Percentiles rank a stretch among this genome's conserved stretches.
Evolutionary conservation across 2,888 invertebrate genomes (phyloP).

Genomic region (Liposcelis brunnea): DNA sequence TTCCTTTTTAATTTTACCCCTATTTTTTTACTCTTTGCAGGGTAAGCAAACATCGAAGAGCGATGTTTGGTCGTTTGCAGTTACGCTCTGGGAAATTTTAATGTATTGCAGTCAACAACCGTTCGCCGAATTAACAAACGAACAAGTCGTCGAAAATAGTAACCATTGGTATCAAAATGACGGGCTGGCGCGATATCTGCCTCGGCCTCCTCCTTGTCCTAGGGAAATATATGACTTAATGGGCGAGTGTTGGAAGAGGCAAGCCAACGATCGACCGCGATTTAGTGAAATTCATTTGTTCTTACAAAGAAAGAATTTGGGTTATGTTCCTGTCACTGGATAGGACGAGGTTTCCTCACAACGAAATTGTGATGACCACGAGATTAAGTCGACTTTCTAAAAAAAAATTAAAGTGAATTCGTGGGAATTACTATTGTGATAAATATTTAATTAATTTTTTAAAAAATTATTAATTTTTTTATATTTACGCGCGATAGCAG

Average conservation of each 20-base stretch:
- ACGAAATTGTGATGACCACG: slow-evolving; percentile 8
- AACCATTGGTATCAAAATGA: slow-evolving; percentile 45
- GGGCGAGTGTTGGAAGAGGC: slow-evolving; percentile 80
- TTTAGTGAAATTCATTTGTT: slow-evolving; percentile 80
- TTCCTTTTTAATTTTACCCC: background rate
- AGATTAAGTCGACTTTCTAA: background rate
- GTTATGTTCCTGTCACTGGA: slow-evolving; percentile 34
- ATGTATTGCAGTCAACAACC: slow-evolving; percentile 65
- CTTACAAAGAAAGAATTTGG: slow-evolving; percentile 51
- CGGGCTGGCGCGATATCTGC: slow-evolving; percentile 32
- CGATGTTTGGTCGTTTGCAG: slow-evolving; percentile 84
- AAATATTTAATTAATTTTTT: no score
- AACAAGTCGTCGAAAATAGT: slow-evolving; percentile 63
- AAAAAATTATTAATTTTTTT: no score
- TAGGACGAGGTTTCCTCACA: slow-evolving; percentile 6
- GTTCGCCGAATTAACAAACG: slow-evolving; percentile 62
- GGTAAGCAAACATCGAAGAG: slow-evolving; percentile 74
- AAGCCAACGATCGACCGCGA: slow-evolving; percentile 60
- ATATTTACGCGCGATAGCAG: no score
- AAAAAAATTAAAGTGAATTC: background rate
- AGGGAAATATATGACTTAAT: slow-evolving; percentile 80
- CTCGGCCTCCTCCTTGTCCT: slow-evolving; percentile 59
- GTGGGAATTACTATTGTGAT: no score
- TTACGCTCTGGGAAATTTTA: slow-evolving; percentile 78
- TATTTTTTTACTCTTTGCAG: slow-evolving; percentile 32